Conservation (phyloP, 2,797 vertebrate species). For the Macroramphosus scolopax region DNA sequence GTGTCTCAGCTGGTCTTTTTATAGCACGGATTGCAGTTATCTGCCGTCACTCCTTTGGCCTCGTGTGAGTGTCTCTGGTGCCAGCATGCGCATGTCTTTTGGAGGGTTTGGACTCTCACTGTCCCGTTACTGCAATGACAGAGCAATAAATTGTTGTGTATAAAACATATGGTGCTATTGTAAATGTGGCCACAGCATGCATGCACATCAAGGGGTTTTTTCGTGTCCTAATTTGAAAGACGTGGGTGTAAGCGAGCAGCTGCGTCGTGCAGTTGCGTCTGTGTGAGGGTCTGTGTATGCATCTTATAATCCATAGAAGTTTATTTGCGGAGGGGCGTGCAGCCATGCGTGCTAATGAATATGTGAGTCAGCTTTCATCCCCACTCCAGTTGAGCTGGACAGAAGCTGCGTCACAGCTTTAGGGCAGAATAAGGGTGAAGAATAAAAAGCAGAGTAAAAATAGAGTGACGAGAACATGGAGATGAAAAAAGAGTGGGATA, state of each 20-base stretch:
- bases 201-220: not conserved
- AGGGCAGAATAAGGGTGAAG: constrained; percentile 53
- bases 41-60: constrained; percentile 46
- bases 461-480: constrained; percentile 26
- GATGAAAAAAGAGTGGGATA: constrained; percentile 11
- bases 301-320: constrained; percentile 26
- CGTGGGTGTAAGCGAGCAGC: constrained; percentile 15
- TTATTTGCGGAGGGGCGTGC: constrained; percentile 64
- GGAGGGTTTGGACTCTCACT: constrained; percentile 13
- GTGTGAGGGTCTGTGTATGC: constrained; percentile 13
- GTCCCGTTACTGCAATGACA: constrained; percentile 6
- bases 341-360: constrained; percentile 69
- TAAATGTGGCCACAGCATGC: not conserved
- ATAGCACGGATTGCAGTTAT: constrained; percentile 59
- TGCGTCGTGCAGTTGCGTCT: constrained; percentile 27
- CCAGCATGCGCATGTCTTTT: constrained; percentile 26
- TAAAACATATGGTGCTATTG: not conserved
- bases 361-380: constrained; percentile 76
- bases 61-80: constrained; percentile 40
- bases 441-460: constrained; percentile 41
- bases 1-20: constrained; percentile 66
- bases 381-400: constrained; percentile 57
- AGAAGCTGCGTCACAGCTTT: constrained; percentile 56
- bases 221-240: too few relatives aligned
- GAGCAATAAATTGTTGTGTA: constrained; percentile 9